phyloP scores from a whole-genome alignment of 2,797 vertebrate species.

The Mormyrops boulengeri region DNA sequence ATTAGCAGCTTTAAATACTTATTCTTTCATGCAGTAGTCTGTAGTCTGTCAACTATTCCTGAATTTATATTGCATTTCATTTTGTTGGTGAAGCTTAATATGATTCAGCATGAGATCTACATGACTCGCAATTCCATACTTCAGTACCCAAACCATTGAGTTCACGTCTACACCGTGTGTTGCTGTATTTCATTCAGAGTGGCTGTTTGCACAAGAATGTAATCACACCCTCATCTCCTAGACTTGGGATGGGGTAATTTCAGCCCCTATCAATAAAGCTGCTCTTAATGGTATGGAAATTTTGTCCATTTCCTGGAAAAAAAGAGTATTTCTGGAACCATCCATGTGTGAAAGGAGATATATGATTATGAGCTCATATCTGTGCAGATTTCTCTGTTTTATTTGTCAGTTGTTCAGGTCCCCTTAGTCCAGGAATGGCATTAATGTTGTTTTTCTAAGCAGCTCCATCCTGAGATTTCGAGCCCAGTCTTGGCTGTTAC shows the following conservation, averaged over 20 bases:
- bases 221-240: background rate
- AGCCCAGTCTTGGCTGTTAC: background rate
- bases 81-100: background rate
- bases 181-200: constrained; percentile 4
- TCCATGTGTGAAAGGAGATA: constrained; percentile 7
- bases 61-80: background rate
- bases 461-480: background rate
- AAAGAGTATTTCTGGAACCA: background rate
- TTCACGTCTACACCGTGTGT: background rate
- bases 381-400: background rate
- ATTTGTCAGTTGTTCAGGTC: background rate
- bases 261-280: background rate
- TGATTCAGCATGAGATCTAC: background rate
- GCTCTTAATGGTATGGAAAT: constrained; percentile 15
- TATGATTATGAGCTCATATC: constrained; percentile 10
- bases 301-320: background rate
- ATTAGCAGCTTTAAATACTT: background rate
- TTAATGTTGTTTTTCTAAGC: background rate
- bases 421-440: background rate
- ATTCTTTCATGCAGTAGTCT: background rate
- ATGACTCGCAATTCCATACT: background rate
- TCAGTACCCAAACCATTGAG: background rate
- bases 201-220: background rate
- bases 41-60: background rate
- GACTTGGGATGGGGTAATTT: background rate